Evolutionary conservation across 2,113 vertebrate genomes (phyloP).

Genomic region (Hassar affinis): DNA sequence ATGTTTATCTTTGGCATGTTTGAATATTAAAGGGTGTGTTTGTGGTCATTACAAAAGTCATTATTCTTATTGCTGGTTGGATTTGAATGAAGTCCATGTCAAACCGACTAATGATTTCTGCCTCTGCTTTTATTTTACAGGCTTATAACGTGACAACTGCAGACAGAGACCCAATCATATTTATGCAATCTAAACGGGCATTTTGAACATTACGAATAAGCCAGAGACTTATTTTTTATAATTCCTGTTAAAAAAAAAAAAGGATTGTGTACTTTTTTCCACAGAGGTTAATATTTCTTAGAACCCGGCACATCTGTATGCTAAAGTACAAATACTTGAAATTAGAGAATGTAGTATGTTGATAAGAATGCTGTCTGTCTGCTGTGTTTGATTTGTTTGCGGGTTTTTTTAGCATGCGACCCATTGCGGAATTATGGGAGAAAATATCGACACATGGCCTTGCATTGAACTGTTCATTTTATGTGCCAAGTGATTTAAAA

Average conservation of each 20-base stretch:
- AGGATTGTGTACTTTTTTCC: slow-evolving; percentile 75
- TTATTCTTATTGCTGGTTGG: slow-evolving; percentile 68
- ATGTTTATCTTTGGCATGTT: slow-evolving; percentile 67
- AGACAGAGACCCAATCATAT: slow-evolving; percentile 65
- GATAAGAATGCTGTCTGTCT: slow-evolving; percentile 61
- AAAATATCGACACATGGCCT: slow-evolving; percentile 46
- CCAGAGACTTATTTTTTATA: slow-evolving; percentile 74
- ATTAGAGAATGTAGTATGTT: slow-evolving; percentile 62
- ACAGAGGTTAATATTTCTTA: slow-evolving; percentile 62
- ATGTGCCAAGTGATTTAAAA: slow-evolving; percentile 23
- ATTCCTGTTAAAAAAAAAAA: slow-evolving; percentile 61
- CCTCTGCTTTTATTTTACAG: slow-evolving; percentile 56
- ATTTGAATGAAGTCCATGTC: slow-evolving; percentile 64
- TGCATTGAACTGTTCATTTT: slow-evolving; percentile 42
- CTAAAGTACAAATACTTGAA: slow-evolving; percentile 60
- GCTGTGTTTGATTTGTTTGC: slow-evolving; percentile 58
- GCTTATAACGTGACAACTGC: slow-evolving; percentile 68
- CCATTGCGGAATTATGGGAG: slow-evolving; percentile 41
- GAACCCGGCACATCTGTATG: slow-evolving; percentile 52
- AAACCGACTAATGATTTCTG: slow-evolving; percentile 68
- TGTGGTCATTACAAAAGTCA: slow-evolving; percentile 62
- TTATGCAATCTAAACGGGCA: slow-evolving; percentile 76
- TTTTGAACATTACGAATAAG: slow-evolving; percentile 70
- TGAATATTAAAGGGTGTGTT: slow-evolving; percentile 66
- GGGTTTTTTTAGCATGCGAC: slow-evolving; percentile 69